phyloP scores from a whole-genome alignment of 1,140 invertebrate species.

The Zaprionus ghesquierei region DNA sequence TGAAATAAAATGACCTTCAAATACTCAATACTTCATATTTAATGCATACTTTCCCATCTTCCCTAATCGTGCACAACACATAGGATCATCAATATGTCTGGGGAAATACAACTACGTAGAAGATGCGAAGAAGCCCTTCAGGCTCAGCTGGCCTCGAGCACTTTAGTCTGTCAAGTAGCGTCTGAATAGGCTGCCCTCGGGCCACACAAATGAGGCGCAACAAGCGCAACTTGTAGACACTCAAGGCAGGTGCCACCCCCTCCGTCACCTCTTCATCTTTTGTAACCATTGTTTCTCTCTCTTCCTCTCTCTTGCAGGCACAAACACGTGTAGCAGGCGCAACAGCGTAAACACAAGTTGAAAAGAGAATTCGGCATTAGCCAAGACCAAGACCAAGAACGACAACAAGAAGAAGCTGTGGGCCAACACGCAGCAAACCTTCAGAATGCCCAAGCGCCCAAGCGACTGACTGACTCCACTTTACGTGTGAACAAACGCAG shows the following conservation, averaged over 20 bases:
- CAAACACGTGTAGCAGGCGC: slow-evolving; percentile 42
- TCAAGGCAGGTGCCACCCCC: background rate
- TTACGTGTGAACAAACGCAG: slow-evolving; percentile 38
- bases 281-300: background rate
- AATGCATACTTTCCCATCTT: no score
- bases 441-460: slow-evolving; percentile 21
- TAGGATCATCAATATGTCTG: slow-evolving; percentile 5
- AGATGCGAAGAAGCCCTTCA: background rate
- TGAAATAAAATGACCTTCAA: no score
- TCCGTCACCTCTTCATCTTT: background rate
- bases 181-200: slow-evolving; percentile 28
- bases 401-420: background rate
- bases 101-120: background rate
- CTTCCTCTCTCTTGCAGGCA: background rate
- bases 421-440: background rate
- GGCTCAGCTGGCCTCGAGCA: no score
- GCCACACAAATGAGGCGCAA: slow-evolving; percentile 59
- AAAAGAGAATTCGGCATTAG: slow-evolving; percentile 65
- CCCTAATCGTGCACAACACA: no score
- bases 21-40: no score
- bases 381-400: slow-evolving; percentile 27
- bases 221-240: slow-evolving; percentile 60
- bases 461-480: slow-evolving; percentile 6
- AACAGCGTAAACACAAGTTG: slow-evolving; percentile 68
- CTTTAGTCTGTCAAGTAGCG: slow-evolving; percentile 1